phyloP scores from a whole-genome alignment of 2,888 invertebrate genomes.

The Bibio marci region DNA sequence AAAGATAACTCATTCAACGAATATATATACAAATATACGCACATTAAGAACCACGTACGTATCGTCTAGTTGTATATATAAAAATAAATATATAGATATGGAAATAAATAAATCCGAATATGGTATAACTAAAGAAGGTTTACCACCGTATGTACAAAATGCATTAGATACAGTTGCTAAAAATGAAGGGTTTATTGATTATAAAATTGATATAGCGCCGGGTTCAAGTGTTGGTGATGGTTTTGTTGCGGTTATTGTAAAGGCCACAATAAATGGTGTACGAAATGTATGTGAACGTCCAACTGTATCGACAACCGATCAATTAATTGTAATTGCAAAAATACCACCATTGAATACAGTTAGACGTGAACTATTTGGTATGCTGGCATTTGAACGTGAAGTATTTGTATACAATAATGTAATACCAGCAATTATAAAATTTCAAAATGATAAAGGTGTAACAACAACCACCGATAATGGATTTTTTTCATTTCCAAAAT shows the following conservation, averaged over 20 bases:
- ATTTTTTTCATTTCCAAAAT: constrained; percentile 8
- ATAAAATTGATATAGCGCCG: not conserved
- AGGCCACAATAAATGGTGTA: constrained; percentile 2
- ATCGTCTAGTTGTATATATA: too few species aligned
- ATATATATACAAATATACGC: too few species aligned
- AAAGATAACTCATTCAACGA: too few species aligned
- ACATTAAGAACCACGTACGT: too few species aligned
- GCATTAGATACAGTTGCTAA: constrained; percentile 4
- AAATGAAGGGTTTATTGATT: constrained; percentile 5
- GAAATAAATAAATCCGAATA: not conserved
- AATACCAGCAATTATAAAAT: constrained; percentile 7
- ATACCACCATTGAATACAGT: constrained; percentile 6
- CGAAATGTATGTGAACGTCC: not conserved
- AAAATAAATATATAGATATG: not conserved
- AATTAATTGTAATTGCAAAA: constrained; percentile 6
- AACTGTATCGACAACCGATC: not conserved
- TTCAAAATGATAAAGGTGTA: constrained; percentile 7
- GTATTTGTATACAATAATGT: constrained; percentile 7
- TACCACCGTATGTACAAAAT: constrained; percentile 2
- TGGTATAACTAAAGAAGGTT: not conserved
- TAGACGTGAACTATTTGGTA: constrained; percentile 6
- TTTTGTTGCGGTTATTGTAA: constrained; percentile 6
- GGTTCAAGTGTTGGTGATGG: constrained; percentile 7
- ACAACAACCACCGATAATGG: not conserved
- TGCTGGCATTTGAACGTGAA: constrained; percentile 8